Base-by-base conservation (phyloP, 2,113 vertebrate genomes). In the Anolis carolinensis region DNA sequence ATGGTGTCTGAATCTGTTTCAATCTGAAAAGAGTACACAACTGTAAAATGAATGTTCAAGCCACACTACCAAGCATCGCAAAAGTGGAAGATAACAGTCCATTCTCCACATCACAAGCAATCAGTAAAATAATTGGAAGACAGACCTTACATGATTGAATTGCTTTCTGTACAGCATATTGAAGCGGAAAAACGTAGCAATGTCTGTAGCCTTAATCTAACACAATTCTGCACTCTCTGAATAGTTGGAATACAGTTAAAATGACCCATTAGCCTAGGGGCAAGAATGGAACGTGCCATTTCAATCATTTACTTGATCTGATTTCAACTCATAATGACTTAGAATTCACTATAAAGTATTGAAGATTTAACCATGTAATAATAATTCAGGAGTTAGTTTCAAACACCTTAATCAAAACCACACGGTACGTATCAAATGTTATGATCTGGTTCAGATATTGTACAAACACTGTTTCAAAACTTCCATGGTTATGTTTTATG, bases 261-360 rank as follows among this genome's bases (percentile, higher is more conserved):
- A 91, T 30, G 30, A 52, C 14, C 34, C 63, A 89, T 59, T 84
- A 80, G 82, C 44, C 63, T 91, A 11, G 6, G 44, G 21, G 50
- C 1, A 34, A 16, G 68, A 88, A 55, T 85, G 36, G 65, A 77
- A 81, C 50, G 80, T 27, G 44, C 8, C 30, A 82, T 81, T 91
- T 90, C 83, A 88, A 88, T 87, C 70, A 95, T 92, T 94, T 92
- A 92, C 73, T 91, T 91, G 16, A 55, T 89, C 87, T 82, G 87
- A 77, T 87, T 90, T 84, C 67, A 92, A 78, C 48, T 76, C 36
- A 88, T 74, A 34, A 74, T 78, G 82, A 21, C 7, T 36, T 92
- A 93, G 94, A 91, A 87, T 89, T 73, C 80, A 93, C 88, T 90
- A 90, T 93, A 93, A 95, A 95, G 93, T 93, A 92, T 90, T 85